Conservation (phyloP, 2,797 vertebrate genomes). For the Varecia variegata region DNA sequence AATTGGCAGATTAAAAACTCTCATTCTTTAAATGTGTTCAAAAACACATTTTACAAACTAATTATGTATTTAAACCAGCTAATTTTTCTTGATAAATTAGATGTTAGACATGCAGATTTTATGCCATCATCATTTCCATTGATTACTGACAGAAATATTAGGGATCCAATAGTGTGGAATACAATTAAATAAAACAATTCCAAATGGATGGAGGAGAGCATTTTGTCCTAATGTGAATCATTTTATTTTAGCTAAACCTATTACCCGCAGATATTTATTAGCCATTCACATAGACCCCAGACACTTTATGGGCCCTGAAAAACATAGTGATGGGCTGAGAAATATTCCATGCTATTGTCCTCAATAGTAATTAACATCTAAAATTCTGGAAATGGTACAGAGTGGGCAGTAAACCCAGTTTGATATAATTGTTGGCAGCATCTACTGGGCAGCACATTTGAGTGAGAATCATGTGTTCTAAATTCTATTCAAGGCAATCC, state of each 20-base stretch:
- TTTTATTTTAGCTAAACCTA: slow-evolving; percentile 53
- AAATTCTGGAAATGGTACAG: not conserved
- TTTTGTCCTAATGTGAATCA: slow-evolving; percentile 33
- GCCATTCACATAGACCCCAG: slow-evolving; percentile 39
- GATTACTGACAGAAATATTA: slow-evolving; percentile 64
- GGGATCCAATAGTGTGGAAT: not conserved
- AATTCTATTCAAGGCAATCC: not conserved
- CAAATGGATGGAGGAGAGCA: slow-evolving; percentile 43
- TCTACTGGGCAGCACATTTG: not conserved
- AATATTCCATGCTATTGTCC: not conserved
- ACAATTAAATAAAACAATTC: slow-evolving; percentile 60
- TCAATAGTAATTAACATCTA: slow-evolving; percentile 44
- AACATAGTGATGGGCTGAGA: slow-evolving; percentile 36
- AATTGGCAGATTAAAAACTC: not conserved
- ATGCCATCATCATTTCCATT: slow-evolving; percentile 54
- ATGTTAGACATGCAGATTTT: slow-evolving; percentile 49
- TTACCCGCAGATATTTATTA: slow-evolving; percentile 46
- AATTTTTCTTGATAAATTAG: slow-evolving; percentile 55
- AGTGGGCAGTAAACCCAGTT: not conserved
- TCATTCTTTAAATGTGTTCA: slow-evolving; percentile 51
- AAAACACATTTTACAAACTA: slow-evolving; percentile 59
- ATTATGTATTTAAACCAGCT: slow-evolving; percentile 47
- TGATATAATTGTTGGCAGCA: not conserved
- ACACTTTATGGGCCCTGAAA: slow-evolving; percentile 41
- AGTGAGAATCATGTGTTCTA: not conserved